Evolutionary conservation across 53 echinoderm and acorn worm species (phyloP).

Genomic region (Echinarachnius parma): DNA sequence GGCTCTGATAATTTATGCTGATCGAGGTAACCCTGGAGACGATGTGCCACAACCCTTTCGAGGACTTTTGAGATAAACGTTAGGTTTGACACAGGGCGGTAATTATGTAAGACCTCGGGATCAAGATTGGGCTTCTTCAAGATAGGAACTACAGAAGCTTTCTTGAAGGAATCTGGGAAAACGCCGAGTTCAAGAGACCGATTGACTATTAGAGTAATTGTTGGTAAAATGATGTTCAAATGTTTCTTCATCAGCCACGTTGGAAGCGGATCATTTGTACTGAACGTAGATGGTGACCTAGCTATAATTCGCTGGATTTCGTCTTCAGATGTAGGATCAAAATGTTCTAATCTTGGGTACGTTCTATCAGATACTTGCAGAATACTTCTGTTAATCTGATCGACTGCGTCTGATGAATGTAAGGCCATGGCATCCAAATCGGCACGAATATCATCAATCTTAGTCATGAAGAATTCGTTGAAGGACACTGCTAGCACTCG

Average conservation of each 20-base stretch:
- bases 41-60: slow-evolving; percentile 9
- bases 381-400: background rate
- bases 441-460: too few relatives aligned
- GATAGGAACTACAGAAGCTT: too few relatives aligned
- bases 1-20: background rate
- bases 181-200: background rate
- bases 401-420: too few relatives aligned
- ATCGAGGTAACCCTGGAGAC: slow-evolving; percentile 1
- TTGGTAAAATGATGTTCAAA: background rate
- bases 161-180: background rate
- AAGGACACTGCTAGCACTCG: background rate
- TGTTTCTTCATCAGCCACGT: slow-evolving; percentile 4
- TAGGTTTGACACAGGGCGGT: slow-evolving; percentile 8
- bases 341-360: too few relatives aligned
- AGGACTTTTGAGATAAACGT: slow-evolving; percentile 13
- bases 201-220: background rate
- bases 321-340: too few relatives aligned
- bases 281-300: background rate
- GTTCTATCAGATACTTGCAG: too few relatives aligned
- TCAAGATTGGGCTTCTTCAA: slow-evolving; percentile 3
- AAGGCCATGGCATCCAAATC: too few relatives aligned
- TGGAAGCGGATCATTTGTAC: slow-evolving; percentile 8
- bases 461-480: background rate
- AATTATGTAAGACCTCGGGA: background rate
- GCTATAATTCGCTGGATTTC: background rate